Evolutionary conservation across 2,888 invertebrate species (phyloP), one percentile per base, ranked within the genome.

Genomic region (Diaprepes abbreviatus): DNA sequence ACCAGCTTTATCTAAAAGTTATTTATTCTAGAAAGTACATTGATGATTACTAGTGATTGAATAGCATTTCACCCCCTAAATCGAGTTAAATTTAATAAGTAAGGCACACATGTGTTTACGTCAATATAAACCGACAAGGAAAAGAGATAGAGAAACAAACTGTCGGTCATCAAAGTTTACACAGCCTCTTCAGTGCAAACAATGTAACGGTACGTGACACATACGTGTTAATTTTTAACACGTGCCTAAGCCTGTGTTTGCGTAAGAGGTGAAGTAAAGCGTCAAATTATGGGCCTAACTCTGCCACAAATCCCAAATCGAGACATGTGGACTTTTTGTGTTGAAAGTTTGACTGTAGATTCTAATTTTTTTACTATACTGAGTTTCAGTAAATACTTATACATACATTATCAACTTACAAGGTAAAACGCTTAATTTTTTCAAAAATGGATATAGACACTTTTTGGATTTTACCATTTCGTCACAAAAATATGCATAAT

Each of bases 221-320:
- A 77, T 75, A 54, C 73, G 79, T 77, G 80, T 80, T 80, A 80
- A 80, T 80, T 80, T 79, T 80, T 78, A 78, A 79, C 80, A 80
- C 81, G 79, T 78, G 78, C 78, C 72, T 60, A 58, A 70, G 64
- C 68, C 66, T 65, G 43, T 75, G 75, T 78, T 78, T 78, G 73
- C 74, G 73, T 74, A 76, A 75, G 76, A 62, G 68, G 50, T 57
- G 50, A 57, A 58, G 58, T 45, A 55, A 65, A 65, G 54, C 70
- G 65, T 43, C 70, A 70, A 54, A 59, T 70, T 70, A 65, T 65
- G 52, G 59, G 21, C 36, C 52, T 43, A 64, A 58, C 33, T 58
- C 33, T 28, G 52, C 64, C 70, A 59, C 65, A 60, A 65, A 57
- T 69, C 28, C 48, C 68, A n/a, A 24, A 10, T 14, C 19, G 33